Percentiles rank a stretch among this genome's conserved stretches.
phyloP scores from a whole-genome alignment of 2,113 vertebrate species.

The Eupsittula cactorum region DNA sequence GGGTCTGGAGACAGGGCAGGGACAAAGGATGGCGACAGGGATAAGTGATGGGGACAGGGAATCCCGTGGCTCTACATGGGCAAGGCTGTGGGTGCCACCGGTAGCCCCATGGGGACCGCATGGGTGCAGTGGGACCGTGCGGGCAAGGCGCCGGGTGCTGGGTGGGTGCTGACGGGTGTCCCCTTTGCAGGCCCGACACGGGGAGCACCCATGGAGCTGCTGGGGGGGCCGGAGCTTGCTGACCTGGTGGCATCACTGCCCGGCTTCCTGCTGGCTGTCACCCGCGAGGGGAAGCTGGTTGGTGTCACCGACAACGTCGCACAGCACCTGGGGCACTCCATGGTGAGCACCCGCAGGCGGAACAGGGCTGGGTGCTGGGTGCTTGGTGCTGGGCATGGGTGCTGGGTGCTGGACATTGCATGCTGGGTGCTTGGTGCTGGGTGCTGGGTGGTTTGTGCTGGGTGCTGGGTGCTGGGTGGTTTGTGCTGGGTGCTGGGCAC shows the following conservation, averaged over 20 bases:
- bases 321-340: slow-evolving; percentile 1
- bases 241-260: neutral
- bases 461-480: too few species aligned
- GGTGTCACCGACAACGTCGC: slow-evolving; percentile 27
- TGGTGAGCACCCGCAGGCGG: neutral
- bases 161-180: neutral
- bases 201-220: slow-evolving; percentile 44
- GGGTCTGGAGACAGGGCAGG: neutral
- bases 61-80: neutral
- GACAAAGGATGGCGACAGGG: neutral
- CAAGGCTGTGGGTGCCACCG: neutral
- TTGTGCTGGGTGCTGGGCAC: too few species aligned
- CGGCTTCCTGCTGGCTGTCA: slow-evolving; percentile 1
- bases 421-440: neutral
- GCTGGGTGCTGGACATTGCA: fast-evolving
- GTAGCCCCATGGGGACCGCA: neutral
- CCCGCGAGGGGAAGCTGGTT: slow-evolving; percentile 3
- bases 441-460: too few species aligned
- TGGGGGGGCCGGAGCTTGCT: slow-evolving; percentile 15
- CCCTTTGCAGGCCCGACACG: neutral
- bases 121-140: neutral
- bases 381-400: neutral
- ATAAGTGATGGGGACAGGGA: neutral
- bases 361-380: neutral
- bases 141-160: neutral